A percentile compares a stretch with the other conserved stretches of the same genome.
These are phyloP conservation scores for Melanocharis versteri DNA, from an alignment of 2,113 vertebrate species.

Conservation along the genomic window DNA sequence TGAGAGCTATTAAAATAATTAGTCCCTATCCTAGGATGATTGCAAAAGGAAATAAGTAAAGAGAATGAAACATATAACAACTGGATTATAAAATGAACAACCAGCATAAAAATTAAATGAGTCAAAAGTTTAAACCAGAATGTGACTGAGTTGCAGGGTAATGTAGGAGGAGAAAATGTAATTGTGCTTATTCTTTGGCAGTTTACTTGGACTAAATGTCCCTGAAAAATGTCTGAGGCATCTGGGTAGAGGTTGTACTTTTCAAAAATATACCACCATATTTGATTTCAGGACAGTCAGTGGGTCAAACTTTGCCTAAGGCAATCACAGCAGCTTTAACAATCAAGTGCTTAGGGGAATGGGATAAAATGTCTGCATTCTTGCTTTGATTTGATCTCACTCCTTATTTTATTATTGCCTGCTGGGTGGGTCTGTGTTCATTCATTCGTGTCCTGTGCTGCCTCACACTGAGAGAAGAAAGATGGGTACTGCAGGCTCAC, in stretches of 20 bases:
- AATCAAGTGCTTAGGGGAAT: neutral
- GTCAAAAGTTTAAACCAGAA: slow-evolving; percentile 28
- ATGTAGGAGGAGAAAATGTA: neutral
- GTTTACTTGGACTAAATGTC: neutral
- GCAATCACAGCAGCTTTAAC: neutral
- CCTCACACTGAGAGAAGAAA: neutral
- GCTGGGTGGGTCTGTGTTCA: neutral
- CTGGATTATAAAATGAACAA: slow-evolving; percentile 40
- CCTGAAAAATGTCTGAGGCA: neutral
- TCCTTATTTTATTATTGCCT: neutral
- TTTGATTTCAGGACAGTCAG: neutral
- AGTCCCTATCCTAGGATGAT: slow-evolving; percentile 24
- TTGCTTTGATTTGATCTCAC: slow-evolving; percentile 6
- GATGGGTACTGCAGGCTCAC: neutral
- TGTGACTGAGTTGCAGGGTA: neutral
- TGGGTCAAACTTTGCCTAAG: slow-evolving; percentile 10
- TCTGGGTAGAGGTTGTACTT: neutral
- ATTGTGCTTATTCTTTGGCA: neutral
- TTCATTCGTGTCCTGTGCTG: neutral
- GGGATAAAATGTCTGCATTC: neutral
- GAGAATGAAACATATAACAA: slow-evolving; percentile 27
- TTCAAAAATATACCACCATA: neutral
- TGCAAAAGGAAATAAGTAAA: slow-evolving; percentile 55
- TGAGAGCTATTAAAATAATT: slow-evolving; percentile 63
- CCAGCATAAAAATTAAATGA: slow-evolving; percentile 31